Percentiles rank a stretch among this genome's conserved stretches.
phyloP scores from a whole-genome alignment of 2,113 vertebrate genomes.

The Jaculus jaculus region DNA sequence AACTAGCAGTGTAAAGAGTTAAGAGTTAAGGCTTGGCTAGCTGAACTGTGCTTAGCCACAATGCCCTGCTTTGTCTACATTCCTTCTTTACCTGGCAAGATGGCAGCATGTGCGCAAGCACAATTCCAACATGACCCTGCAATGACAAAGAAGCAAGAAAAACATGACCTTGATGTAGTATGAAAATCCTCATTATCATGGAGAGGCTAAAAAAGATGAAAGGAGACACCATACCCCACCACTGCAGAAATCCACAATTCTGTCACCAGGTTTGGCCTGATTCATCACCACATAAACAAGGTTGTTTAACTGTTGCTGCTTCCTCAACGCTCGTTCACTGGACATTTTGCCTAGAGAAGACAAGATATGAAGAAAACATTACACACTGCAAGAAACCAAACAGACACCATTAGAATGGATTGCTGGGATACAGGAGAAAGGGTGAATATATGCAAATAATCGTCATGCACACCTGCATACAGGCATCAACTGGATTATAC shows the following conservation, averaged over 20 bases:
- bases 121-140: constrained; percentile 97
- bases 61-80: neutral
- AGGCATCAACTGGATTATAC: neutral
- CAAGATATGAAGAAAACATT: constrained; percentile 58
- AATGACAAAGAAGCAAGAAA: constrained; percentile 53
- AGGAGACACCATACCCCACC: constrained; percentile 90
- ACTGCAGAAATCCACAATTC: constrained; percentile 97
- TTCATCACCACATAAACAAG: constrained; percentile 90
- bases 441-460: neutral
- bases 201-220: neutral
- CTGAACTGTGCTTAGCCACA: neutral
- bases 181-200: neutral
- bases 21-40: neutral
- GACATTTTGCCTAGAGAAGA: constrained; percentile 94
- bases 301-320: constrained; percentile 97
- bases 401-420: neutral
- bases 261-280: constrained; percentile 89
- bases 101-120: constrained; percentile 92
- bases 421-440: neutral
- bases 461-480: neutral
- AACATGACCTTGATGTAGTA: neutral
- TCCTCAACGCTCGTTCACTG: constrained; percentile 90
- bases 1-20: neutral
- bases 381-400: neutral
- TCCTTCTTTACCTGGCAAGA: constrained; percentile 90